These are phyloP conservation scores for Buathra laborator DNA, from an alignment of 2,888 invertebrate species.

Conservation along the genomic window DNA sequence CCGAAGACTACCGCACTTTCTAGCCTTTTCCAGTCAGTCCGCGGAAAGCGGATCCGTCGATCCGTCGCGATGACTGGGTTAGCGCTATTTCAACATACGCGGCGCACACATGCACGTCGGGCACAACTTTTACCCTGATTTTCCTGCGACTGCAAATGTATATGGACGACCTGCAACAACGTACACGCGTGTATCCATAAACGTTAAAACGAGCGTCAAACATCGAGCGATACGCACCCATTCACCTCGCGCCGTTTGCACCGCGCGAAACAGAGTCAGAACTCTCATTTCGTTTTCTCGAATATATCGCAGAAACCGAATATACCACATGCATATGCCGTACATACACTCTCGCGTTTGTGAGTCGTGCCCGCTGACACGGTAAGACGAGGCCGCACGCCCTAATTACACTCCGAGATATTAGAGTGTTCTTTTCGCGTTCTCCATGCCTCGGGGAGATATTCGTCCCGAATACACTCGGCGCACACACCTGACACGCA, in stretches of 20 bases:
- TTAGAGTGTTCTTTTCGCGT: slow-evolving; percentile 50
- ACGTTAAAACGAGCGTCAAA: slow-evolving; percentile 35
- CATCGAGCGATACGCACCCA: slow-evolving; percentile 53
- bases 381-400: slow-evolving; percentile 72
- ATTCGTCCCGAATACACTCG: slow-evolving; percentile 9
- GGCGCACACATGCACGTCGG: not conserved
- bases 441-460: slow-evolving; percentile 44
- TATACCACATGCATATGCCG: slow-evolving; percentile 17
- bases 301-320: slow-evolving; percentile 48
- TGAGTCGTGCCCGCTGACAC: slow-evolving; percentile 67
- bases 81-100: slow-evolving; percentile 57
- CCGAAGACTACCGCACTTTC: slow-evolving; percentile 63
- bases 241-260: slow-evolving; percentile 50
- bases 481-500: not conserved
- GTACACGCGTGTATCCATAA: slow-evolving; percentile 4
- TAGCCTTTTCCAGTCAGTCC: slow-evolving; percentile 66
- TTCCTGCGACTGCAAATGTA: slow-evolving; percentile 24
- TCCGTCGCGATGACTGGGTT: slow-evolving; percentile 47
- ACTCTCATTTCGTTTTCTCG: slow-evolving; percentile 65
- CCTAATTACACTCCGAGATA: slow-evolving; percentile 70
- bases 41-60: slow-evolving; percentile 48
- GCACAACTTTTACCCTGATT: slow-evolving; percentile 2
- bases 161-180: not conserved
- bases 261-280: slow-evolving; percentile 19
- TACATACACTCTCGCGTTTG: slow-evolving; percentile 22